A percentile compares a stretch with the other conserved stretches of the same genome.
Conservation (phyloP, 37 sponge, comb jelly and placozoan genomes). For the Petrosia ficiformis region DNA sequence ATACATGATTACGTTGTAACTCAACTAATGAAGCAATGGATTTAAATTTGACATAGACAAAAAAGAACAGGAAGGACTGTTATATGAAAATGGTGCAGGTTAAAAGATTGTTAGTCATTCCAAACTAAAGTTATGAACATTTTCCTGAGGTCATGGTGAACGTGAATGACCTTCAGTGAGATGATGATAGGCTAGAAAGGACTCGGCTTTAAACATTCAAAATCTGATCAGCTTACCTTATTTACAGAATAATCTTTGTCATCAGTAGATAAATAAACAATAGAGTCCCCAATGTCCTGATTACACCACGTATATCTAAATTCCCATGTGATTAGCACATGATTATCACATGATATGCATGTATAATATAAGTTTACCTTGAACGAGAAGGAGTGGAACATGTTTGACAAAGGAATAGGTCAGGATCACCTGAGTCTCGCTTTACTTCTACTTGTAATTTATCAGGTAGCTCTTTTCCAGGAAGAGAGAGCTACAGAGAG, state of each 20-base stretch:
- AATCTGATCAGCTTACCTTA: slow-evolving; percentile 18
- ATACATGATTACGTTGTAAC: no score
- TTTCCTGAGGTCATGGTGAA: no score
- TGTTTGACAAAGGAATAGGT: slow-evolving; percentile 61
- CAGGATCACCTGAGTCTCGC: slow-evolving; percentile 39
- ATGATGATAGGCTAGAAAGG: no score
- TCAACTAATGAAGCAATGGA: no score
- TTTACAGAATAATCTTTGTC: slow-evolving; percentile 24
- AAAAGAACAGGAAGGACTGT: no score
- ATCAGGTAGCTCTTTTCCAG: slow-evolving; percentile 38
- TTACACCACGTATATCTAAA: slow-evolving; percentile 66
- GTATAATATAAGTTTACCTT: not conserved
- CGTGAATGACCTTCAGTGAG: no score
- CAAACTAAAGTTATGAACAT: no score
- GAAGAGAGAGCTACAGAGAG: slow-evolving; percentile 52
- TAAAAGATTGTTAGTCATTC: no score
- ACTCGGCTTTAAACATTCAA: no score
- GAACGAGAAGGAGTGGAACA: slow-evolving; percentile 55
- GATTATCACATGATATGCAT: not conserved
- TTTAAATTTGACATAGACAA: no score
- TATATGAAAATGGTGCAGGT: no score
- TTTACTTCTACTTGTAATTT: slow-evolving; percentile 35
- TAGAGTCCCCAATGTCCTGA: slow-evolving; percentile 41
- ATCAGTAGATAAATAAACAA: slow-evolving; percentile 28
- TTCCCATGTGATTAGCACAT: no score